Base-by-base conservation (phyloP, 2,888 invertebrate genomes). In the Bellardia bayeri region DNA sequence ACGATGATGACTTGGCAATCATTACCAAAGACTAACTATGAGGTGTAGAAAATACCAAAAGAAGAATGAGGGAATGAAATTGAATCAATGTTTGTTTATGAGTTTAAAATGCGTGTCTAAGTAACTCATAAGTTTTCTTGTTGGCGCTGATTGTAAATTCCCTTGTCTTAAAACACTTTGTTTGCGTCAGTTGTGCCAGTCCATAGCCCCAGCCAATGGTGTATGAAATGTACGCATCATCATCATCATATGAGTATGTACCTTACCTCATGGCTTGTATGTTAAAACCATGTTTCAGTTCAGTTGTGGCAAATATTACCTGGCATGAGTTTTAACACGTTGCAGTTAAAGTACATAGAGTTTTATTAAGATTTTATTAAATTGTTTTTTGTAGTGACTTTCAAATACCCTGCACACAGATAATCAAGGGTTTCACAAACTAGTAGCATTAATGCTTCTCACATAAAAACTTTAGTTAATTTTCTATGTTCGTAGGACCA, bases 31-130 rank as follows among this genome's bases (percentile, higher is more conserved):
- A 37, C 61, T 13, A 23, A 9, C 23, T 56, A 45, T 42, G 45
- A 72, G 45, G 64, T 66, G 64, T 64, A 66, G 45, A 56, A 72
- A 23, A 42, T 16, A 23, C 42, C 23, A 71, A 81, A 51, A 9
- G 2, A 13, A 49, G 49, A 13, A 9, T 33, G 61, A 1, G n/a
- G 13, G 9, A 66, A 16, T 37, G 33, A 13, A 16, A 56, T 75
- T 61, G 40, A 51, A 30, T n/a, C 37, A 66, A 58, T 58, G 74
- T 86, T 82, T 63, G 63, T 85, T 82, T 82, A 72, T 61, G 42
- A 71, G 42, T 80, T 54, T 64, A 6, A 76, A 45, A 85, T 85
- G 82, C 82, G 76, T 85, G 72, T 51, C 33, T 49, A 80, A 80
- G 49, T 56, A 58, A 75, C 64, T 71, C 13, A 78, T 58, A 58